phyloP scores from a whole-genome alignment of 1,140 invertebrate species.

The Pseudomyrmex gracilis region DNA sequence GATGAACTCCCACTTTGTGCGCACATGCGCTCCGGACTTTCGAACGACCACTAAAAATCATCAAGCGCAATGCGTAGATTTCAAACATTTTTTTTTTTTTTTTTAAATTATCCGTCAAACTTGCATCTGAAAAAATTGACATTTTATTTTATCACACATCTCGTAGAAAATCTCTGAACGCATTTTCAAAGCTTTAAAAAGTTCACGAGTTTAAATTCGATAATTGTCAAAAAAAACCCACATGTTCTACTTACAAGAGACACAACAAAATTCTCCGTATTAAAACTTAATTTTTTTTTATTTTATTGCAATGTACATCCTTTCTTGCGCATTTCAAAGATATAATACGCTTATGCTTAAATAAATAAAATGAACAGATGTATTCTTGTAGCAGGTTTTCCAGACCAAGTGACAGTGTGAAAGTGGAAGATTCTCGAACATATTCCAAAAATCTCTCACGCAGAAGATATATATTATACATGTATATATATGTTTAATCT shows the following conservation, averaged over 20 bases:
- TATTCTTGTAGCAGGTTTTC: constrained; percentile 12
- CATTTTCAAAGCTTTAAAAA: background rate
- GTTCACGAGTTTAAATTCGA: background rate
- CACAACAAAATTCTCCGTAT: constrained; percentile 4
- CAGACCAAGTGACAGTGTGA: background rate
- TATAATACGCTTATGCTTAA: constrained; percentile 57
- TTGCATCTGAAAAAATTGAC: no score
- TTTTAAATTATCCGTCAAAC: no score
- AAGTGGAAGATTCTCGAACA: constrained; percentile 44
- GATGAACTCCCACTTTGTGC: background rate
- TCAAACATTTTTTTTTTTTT: no score
- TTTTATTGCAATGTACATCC: constrained; percentile 53
- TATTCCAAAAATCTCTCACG: constrained; percentile 2
- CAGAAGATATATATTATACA: background rate
- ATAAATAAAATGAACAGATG: constrained; percentile 53
- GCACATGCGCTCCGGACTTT: constrained; percentile 16
- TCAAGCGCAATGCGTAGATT: no score
- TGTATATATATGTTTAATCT: background rate
- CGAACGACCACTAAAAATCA: background rate
- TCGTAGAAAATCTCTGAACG: background rate
- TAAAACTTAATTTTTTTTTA: constrained; percentile 14
- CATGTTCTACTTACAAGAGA: background rate
- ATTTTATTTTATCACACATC: no score
- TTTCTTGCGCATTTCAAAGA: constrained; percentile 43
- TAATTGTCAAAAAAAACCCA: background rate